Evolutionary conservation across 2,888 invertebrate genomes (phyloP).

Genomic region (Busseola fusca): DNA sequence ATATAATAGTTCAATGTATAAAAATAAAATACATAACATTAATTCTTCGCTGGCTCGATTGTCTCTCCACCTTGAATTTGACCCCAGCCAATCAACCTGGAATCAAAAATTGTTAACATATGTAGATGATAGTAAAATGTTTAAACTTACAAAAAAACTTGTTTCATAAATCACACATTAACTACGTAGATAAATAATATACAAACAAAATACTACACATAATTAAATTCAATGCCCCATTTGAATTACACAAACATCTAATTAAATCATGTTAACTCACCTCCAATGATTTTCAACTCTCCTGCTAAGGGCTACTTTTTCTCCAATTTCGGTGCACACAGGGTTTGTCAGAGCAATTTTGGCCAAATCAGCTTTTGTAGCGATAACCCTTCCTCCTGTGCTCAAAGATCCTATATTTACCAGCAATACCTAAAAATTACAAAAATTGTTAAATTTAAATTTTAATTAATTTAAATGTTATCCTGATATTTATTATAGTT

Average conservation of each 20-base stretch:
- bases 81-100: constrained; percentile 99
- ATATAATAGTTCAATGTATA: constrained; percentile 72
- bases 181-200: too few species aligned
- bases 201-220: too few species aligned
- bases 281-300: constrained; percentile 99
- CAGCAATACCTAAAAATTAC: constrained; percentile 91
- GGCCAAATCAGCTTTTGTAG: constrained; percentile 98
- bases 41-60: constrained; percentile 93
- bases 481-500: not conserved
- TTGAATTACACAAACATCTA: not conserved
- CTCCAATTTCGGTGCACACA: constrained; percentile 99
- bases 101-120: constrained; percentile 28
- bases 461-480: too few species aligned
- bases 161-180: constrained; percentile 20
- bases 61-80: constrained; percentile 99
- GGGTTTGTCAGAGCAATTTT: constrained; percentile 99
- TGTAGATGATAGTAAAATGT: constrained; percentile 8
- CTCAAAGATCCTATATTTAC: constrained; percentile 99
- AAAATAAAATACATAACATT: constrained; percentile 78
- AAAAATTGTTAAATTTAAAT: too few species aligned
- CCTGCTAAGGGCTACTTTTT: constrained; percentile 99
- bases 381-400: constrained; percentile 98
- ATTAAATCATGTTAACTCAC: constrained; percentile 80
- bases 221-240: not conserved
- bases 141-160: not conserved